Evolutionary conservation across 2,113 vertebrate genomes (phyloP).

Genomic region (Nothoprocta pentlandii): DNA sequence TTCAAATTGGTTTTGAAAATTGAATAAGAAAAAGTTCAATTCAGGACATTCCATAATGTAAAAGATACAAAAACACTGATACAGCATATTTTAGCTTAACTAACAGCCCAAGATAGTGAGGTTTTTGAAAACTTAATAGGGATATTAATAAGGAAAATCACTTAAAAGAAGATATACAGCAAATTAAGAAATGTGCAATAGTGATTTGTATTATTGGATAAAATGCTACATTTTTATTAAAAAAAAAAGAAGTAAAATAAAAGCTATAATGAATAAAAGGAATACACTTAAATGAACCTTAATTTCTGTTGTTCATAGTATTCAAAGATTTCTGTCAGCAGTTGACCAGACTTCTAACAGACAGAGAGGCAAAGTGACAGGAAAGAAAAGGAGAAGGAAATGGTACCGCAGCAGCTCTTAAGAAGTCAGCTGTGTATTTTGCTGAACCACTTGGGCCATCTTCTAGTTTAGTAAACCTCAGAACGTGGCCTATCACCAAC

Average conservation of each 20-base stretch:
- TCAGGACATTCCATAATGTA: neutral
- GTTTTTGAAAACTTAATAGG: neutral
- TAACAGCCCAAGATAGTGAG: neutral
- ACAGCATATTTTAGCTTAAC: neutral
- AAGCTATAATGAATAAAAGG: neutral
- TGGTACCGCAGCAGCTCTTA: neutral
- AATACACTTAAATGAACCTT: neutral
- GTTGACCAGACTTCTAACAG: neutral
- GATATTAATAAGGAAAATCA: neutral
- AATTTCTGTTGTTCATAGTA: neutral
- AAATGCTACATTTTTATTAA: accelerated
- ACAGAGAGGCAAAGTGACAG: neutral
- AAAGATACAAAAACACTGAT: neutral
- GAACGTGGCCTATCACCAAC: neutral
- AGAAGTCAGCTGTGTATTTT: neutral
- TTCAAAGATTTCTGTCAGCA: neutral
- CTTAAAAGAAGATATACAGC: neutral
- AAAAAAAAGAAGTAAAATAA: neutral
- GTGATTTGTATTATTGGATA: neutral
- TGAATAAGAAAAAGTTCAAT: neutral
- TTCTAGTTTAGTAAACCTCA: neutral
- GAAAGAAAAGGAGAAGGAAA: neutral
- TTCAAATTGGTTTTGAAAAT: neutral
- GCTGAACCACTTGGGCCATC: neutral
- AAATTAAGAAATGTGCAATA: neutral